phyloP scores from a whole-genome alignment of 1,140 invertebrate genomes.

The Drosophila littoralis region DNA sequence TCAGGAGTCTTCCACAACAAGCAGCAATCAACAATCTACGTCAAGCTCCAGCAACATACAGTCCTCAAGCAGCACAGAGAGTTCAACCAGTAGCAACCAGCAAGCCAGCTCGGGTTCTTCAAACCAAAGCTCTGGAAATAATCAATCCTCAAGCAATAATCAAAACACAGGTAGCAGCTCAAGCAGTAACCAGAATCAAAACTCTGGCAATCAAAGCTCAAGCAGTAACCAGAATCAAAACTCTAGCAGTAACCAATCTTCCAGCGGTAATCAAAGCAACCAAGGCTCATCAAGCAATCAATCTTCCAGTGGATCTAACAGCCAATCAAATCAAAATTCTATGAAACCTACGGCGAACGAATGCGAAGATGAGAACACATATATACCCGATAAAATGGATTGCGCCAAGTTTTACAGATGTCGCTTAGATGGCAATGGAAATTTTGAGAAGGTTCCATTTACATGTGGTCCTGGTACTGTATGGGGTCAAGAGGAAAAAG shows the following conservation, averaged over 20 bases:
- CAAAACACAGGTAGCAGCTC: conserved; percentile 30
- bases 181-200: conserved; percentile 21
- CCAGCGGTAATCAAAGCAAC: conserved; percentile 54
- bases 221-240: conserved; percentile 37
- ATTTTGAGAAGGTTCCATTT: conserved; percentile 86
- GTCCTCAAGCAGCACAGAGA: conserved; percentile 36
- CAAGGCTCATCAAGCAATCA: conserved; percentile 47
- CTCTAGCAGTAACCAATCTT: conserved; percentile 44
- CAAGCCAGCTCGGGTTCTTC: conserved; percentile 33
- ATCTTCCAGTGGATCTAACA: conserved; percentile 38
- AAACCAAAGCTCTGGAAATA: conserved; percentile 36
- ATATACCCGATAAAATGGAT: conserved; percentile 83
- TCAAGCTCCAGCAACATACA: conserved; percentile 25
- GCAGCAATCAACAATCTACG: conserved; percentile 34
- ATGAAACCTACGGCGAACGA: conserved; percentile 72
- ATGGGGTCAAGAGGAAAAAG: conserved; percentile 85
- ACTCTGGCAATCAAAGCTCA: conserved; percentile 30
- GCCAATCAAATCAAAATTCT: conserved; percentile 45
- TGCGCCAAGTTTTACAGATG: conserved; percentile 89
- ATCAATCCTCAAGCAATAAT: conserved; percentile 45
- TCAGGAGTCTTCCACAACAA: conserved; percentile 50
- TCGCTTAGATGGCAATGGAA: conserved; percentile 85
- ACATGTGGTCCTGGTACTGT: conserved; percentile 87
- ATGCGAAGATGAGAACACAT: conserved; percentile 85
- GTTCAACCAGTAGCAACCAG: conserved; percentile 40